Conservation (phyloP, 2,797 vertebrate species). For the Psittacula echo region DNA sequence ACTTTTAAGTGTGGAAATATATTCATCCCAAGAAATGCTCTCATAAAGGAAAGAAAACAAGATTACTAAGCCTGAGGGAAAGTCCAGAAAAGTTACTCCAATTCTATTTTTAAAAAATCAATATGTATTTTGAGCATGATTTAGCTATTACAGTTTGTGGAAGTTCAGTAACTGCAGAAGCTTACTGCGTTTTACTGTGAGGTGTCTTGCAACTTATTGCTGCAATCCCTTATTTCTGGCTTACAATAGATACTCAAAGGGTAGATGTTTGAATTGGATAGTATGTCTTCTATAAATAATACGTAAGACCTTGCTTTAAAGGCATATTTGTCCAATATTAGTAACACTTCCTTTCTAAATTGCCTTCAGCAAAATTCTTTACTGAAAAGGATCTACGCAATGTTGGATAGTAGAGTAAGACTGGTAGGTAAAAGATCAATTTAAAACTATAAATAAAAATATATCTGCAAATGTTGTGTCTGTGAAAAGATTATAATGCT, state of each 20-base stretch:
- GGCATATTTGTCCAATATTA: neutral
- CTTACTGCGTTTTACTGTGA: neutral
- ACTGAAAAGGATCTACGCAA: neutral
- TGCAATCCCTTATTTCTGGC: neutral
- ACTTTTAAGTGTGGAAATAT: neutral
- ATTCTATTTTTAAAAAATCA: accelerated
- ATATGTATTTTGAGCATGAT: neutral
- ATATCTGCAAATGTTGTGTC: neutral
- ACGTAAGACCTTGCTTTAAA: neutral
- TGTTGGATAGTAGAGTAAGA: neutral
- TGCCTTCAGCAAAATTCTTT: neutral
- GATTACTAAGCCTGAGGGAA: neutral
- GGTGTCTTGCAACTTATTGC: neutral
- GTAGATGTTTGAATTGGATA: neutral
- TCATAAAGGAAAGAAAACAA: neutral
- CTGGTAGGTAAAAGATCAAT: neutral
- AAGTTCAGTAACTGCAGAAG: neutral
- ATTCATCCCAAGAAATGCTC: neutral
- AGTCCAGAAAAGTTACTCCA: neutral
- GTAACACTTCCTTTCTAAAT: neutral
- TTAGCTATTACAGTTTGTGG: neutral
- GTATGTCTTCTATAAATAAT: neutral
- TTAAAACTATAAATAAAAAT: neutral
- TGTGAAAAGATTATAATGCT: neutral
- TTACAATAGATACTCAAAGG: neutral